These are phyloP conservation scores for Corbicula japonica DNA, from an alignment of 2,888 invertebrate genomes.

Conservation along the genomic window DNA sequence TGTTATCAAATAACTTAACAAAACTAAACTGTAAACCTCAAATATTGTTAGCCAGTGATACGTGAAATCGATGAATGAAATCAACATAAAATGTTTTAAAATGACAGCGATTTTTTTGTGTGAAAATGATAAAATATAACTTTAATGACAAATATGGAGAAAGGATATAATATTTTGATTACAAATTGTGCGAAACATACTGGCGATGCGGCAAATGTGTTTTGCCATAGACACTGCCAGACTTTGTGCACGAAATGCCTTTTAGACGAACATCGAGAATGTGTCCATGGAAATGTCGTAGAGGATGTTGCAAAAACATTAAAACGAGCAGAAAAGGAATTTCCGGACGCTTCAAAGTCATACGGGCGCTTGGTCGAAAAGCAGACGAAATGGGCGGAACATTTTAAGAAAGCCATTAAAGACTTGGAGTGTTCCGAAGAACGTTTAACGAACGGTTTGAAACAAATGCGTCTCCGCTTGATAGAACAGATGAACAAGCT, in stretches of 20 bases:
- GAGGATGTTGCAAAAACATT: conserved; percentile 7
- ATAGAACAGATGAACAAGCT: conserved; percentile 15
- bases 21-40: no score
- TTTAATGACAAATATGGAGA: neutral
- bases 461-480: conserved; percentile 1
- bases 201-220: conserved; percentile 9
- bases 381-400: neutral
- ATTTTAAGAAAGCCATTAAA: neutral
- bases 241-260: conserved; percentile 21
- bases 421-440: conserved; percentile 14
- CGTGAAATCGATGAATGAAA: neutral
- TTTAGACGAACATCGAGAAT: conserved; percentile 1
- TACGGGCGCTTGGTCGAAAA: neutral
- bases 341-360: neutral
- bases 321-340: neutral
- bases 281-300: conserved; percentile 3
- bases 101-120: neutral
- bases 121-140: neutral
- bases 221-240: conserved; percentile 15
- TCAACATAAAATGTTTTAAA: neutral
- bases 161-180: neutral
- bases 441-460: conserved; percentile 5
- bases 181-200: conserved; percentile 8
- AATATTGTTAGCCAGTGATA: no score
- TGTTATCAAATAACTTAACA: no score